Conservation (phyloP, 2,888 invertebrate genomes). For the Kuschelorhynchus macadamiae region DNA sequence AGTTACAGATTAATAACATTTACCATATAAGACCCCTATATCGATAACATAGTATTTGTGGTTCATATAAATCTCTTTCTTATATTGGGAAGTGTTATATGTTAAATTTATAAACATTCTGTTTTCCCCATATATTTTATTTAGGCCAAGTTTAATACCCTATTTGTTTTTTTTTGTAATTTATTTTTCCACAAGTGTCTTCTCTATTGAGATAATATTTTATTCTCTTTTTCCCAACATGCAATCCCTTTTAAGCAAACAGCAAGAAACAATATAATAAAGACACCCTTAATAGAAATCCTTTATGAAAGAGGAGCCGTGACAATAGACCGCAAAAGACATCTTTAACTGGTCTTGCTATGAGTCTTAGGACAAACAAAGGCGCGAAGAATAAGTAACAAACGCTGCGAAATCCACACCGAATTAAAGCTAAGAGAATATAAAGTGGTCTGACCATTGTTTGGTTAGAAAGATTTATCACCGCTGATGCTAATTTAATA, state of each 20-base stretch:
- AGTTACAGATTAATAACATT: too few relatives aligned
- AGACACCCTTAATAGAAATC: constrained; percentile 43
- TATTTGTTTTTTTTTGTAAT: too few relatives aligned
- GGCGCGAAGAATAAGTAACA: constrained; percentile 54
- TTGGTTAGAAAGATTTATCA: constrained; percentile 53
- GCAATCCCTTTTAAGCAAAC: constrained; percentile 15
- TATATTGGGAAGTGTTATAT: too few relatives aligned
- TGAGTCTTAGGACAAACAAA: constrained; percentile 43
- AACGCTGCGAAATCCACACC: constrained; percentile 57
- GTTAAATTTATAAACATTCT: too few relatives aligned
- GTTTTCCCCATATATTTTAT: too few relatives aligned
- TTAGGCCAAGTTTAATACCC: too few relatives aligned
- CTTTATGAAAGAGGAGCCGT: constrained; percentile 28
- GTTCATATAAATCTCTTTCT: too few relatives aligned
- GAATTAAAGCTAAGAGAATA: constrained; percentile 55
- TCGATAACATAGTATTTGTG: too few relatives aligned
- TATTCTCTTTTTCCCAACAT: neutral
- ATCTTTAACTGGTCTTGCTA: constrained; percentile 46
- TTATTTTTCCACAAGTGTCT: too few relatives aligned
- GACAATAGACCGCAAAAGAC: constrained; percentile 49
- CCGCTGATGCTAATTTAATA: constrained; percentile 53
- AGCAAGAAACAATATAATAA: constrained; percentile 42
- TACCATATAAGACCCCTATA: too few relatives aligned
- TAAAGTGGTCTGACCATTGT: constrained; percentile 53
- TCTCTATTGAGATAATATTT: neutral